Evolutionary conservation across 2,888 invertebrate species (phyloP), one percentile per base, ranked within the genome.

Genomic region (Apamea anceps): DNA sequence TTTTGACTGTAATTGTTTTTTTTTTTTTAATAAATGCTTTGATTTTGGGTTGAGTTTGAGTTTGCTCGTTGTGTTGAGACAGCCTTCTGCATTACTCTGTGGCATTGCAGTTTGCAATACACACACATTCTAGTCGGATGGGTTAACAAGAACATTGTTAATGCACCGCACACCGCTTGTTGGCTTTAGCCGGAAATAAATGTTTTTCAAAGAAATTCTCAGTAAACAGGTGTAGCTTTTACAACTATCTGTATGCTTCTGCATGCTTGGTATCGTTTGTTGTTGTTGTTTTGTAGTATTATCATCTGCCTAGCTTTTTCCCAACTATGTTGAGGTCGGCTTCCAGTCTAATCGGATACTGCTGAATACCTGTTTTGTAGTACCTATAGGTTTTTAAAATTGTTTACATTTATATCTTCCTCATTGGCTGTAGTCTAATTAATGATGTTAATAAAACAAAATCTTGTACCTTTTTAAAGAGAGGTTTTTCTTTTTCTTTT

Each of bases 141-240:
- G 45, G 66, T 73, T 78, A 85, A 85, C 75, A 73, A 82, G 85
- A 67, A 85, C 82, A 85, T 82, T 82, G 75, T 82, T 78, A 82
- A 79, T 85, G 75, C 72, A 85, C 82, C 48, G 54, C 85, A 72
- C 73, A 79, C 37, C 10, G 78, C 66, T 75, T 66, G 67, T 70
- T 72, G 28, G 81, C 57, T 68, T 54, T 54, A 62, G 28, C 65
- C 37, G 21, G 65, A 82, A 76, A 73, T 71, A 78, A 80, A 80
- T 51, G 72, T 79, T 77, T 67, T 72, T 32, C 66, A 72, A 81
- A 77, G 57, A 72, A 72, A 75, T 70, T 75, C 60, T 54, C 62
- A 15, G 77, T 74, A 66, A 73, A 72, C 68, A 67, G 37, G 62
- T 72, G 75, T 72, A 72, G 28, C 18, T 71, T 72, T 75, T 62